These are phyloP conservation scores for Siniperca scherzeri DNA, from an alignment of 2,797 vertebrate genomes.

Conservation along the genomic window DNA sequence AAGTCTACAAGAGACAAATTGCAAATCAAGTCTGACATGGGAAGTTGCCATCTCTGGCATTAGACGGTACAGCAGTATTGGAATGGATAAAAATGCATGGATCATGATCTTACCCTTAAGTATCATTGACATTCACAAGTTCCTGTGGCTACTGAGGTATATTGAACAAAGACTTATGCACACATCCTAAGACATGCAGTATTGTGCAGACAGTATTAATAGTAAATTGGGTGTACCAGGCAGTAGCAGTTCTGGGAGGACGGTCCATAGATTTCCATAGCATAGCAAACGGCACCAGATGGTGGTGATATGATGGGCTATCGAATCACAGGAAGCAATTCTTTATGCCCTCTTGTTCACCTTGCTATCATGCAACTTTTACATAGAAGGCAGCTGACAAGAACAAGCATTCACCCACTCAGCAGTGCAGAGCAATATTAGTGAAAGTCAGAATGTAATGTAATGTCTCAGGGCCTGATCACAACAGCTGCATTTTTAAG, in stretches of 20 bases:
- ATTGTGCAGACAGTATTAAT: conserved; percentile 37
- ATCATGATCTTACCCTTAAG: conserved; percentile 30
- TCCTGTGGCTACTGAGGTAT: conserved; percentile 3
- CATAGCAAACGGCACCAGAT: conserved; percentile 60
- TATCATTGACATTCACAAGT: conserved; percentile 2
- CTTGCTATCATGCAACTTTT: conserved; percentile 60
- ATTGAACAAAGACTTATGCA: conserved; percentile 6
- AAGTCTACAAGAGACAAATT: background rate
- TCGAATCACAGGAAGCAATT: conserved; percentile 54
- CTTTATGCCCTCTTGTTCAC: conserved; percentile 65
- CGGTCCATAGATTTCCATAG: conserved; percentile 53
- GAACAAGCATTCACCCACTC: conserved; percentile 41
- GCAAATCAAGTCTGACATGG: conserved; percentile 4
- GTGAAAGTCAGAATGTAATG: conserved; percentile 20
- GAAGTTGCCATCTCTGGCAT: conserved; percentile 18
- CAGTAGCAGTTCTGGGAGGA: conserved; percentile 33
- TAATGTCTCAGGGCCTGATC: conserved; percentile 24
- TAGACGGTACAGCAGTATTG: background rate
- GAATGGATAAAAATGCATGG: conserved; percentile 19
- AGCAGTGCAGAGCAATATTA: conserved; percentile 23
- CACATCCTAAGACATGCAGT: background rate
- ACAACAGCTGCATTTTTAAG: conserved; percentile 24
- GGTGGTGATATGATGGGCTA: conserved; percentile 52
- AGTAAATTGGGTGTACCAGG: conserved; percentile 18
- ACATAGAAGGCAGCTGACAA: conserved; percentile 49